Evolutionary conservation across 2,888 invertebrate species (phyloP).

Genomic region (Nomada ruficornis): DNA sequence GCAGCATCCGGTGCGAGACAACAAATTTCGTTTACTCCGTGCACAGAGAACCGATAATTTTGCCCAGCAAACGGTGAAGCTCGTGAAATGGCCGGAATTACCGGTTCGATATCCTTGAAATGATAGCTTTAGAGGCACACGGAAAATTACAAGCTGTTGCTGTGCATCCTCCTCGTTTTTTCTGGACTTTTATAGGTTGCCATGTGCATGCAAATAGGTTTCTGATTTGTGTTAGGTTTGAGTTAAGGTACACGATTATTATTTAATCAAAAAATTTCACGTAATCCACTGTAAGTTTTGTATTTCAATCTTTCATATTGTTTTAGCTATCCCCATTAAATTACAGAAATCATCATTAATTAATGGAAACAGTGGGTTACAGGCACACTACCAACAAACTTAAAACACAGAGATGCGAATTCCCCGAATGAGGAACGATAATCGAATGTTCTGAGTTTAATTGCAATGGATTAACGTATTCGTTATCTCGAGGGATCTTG

Average conservation of each 20-base stretch:
- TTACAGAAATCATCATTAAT: constrained; percentile 33
- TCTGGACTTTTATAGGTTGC: background rate
- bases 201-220: background rate
- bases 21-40: constrained; percentile 35
- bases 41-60: constrained; percentile 16
- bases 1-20: constrained; percentile 19
- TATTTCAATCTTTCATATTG: too few relatives aligned
- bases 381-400: constrained; percentile 23
- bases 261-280: too few relatives aligned
- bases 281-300: too few relatives aligned
- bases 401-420: constrained; percentile 9
- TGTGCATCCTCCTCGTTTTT: background rate
- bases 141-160: background rate
- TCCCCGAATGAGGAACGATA: constrained; percentile 28
- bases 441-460: constrained; percentile 42
- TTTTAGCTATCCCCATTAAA: background rate
- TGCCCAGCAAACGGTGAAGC: background rate
- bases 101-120: background rate
- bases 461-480: constrained; percentile 11
- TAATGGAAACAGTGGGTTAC: constrained; percentile 20
- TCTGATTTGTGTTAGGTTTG: too few relatives aligned
- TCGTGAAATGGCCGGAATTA: background rate
- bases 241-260: too few relatives aligned
- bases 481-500: constrained; percentile 19
- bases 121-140: background rate